phyloP scores from a whole-genome alignment of 2,113 vertebrate species.

The Crypturellus undulatus region DNA sequence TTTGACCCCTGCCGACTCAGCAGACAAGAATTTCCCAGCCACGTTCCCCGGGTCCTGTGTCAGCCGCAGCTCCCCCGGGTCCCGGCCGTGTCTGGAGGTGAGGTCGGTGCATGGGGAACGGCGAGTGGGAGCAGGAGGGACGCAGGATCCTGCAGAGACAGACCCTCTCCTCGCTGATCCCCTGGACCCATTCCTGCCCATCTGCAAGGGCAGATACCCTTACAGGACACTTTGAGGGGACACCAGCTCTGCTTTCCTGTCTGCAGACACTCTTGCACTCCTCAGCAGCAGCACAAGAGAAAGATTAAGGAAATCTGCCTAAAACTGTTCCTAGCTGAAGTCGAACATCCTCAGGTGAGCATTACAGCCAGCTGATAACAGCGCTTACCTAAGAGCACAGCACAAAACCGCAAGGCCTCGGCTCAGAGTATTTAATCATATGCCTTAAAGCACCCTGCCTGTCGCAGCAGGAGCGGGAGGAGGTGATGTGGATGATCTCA shows the following conservation, averaged over 20 bases:
- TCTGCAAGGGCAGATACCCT: background rate
- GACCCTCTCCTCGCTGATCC: background rate
- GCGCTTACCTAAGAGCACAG: background rate
- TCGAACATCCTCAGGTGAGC: background rate
- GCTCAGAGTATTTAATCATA: background rate
- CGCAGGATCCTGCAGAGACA: background rate
- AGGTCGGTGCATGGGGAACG: background rate
- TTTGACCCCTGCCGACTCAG: background rate
- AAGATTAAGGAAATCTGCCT: background rate
- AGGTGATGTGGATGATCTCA: conserved; percentile 9
- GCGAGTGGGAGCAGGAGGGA: background rate
- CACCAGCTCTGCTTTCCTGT: background rate
- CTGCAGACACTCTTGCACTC: background rate
- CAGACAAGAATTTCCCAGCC: background rate
- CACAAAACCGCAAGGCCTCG: background rate
- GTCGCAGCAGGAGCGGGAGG: background rate
- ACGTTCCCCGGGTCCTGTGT: background rate
- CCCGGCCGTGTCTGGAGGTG: background rate
- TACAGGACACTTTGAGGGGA: background rate
- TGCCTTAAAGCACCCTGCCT: background rate
- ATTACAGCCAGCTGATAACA: fast-evolving
- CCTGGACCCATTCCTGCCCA: background rate
- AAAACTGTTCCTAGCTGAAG: background rate
- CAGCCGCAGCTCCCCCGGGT: background rate
- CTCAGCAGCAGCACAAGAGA: background rate